Evolutionary conservation across 2,797 vertebrate genomes (phyloP), one percentile per base, ranked within the genome.

Genomic region (Cuculus canorus): DNA sequence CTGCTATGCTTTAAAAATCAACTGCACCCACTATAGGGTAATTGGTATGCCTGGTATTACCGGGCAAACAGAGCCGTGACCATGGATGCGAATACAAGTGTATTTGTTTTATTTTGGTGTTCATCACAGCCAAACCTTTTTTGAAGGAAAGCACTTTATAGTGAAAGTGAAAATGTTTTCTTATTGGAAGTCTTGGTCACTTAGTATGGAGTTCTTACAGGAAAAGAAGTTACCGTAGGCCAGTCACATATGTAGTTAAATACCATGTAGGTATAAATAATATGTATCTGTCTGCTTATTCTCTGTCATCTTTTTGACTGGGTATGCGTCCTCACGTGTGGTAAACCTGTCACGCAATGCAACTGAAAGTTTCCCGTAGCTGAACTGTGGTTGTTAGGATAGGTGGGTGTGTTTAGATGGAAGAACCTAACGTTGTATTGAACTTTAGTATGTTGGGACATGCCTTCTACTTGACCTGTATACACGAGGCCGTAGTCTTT

Each of bases 401-500:
- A 68, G 17, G 45, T 91, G 92, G 73, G 52, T 85, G 68, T 92
- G 81, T 91, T 89, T 28, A 52, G 39, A 8, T 61, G 50, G 35
- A 94, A 79, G 82, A 96, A 90, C 88, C 82, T 73, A 96, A 87
- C 54, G 30, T 66, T 90, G 28, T 60, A 7, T 65, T 4, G 1
- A 76, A 75, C n/a, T 39, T 73, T 78, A 79, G 15, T 86, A 8
- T 76, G 68, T 39, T 93, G 79, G 83, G 77, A 70, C 70, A 17
- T 81, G 70, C 54, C 73, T 91, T 75, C 45, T 90, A 9, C 45
- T 83, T 95, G 88, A 93, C 82, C 68, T 73, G 45, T 91, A 10
- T 79, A 56, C 91, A 83, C 22, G 66, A 68, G 71, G 52, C 70
- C 89, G 57, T 80, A 73, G 57, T 70, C 48, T 76, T 81, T 70